These are phyloP conservation scores for Liodrosophila aerea DNA, from an alignment of 2,888 invertebrate genomes.

Conservation along the genomic window DNA sequence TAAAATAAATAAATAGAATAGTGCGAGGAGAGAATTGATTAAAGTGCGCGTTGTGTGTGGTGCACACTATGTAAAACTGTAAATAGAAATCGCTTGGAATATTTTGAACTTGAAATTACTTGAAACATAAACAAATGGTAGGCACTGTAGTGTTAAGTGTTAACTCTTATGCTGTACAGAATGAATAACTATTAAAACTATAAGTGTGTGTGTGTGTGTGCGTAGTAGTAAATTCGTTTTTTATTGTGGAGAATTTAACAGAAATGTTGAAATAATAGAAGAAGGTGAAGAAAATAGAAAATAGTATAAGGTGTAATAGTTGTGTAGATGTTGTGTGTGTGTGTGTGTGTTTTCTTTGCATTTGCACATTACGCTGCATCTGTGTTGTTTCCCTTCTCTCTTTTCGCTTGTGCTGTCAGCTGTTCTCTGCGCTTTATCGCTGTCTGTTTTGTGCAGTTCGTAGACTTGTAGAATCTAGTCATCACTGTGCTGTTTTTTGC, in stretches of 20 bases:
- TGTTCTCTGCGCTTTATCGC: constrained; percentile 52
- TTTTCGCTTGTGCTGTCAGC: constrained; percentile 49
- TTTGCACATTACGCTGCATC: constrained; percentile 17
- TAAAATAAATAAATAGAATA: constrained; percentile 1
- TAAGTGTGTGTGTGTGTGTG: constrained; percentile 4
- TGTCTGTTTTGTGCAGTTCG: constrained; percentile 30
- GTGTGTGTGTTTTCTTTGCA: constrained; percentile 3
- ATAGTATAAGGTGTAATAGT: no score
- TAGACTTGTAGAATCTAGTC: constrained; percentile 32
- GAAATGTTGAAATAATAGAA: no score
- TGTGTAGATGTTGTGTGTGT: neutral
- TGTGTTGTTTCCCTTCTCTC: constrained; percentile 7
- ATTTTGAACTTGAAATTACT: constrained; percentile 11
- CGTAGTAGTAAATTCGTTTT: no score
- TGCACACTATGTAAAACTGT: constrained; percentile 28
- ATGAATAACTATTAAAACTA: neutral
- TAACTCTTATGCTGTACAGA: no score
- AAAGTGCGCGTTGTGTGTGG: constrained; percentile 29
- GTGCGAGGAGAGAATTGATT: no score
- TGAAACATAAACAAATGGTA: constrained; percentile 72
- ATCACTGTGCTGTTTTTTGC: constrained; percentile 19
- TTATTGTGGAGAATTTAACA: no score
- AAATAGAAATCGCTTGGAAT: constrained; percentile 12
- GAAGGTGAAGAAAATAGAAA: no score
- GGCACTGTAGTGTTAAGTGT: constrained; percentile 10